These are phyloP conservation scores for Ligdia adustata DNA, from an alignment of 2,888 invertebrate species.

Conservation along the genomic window DNA sequence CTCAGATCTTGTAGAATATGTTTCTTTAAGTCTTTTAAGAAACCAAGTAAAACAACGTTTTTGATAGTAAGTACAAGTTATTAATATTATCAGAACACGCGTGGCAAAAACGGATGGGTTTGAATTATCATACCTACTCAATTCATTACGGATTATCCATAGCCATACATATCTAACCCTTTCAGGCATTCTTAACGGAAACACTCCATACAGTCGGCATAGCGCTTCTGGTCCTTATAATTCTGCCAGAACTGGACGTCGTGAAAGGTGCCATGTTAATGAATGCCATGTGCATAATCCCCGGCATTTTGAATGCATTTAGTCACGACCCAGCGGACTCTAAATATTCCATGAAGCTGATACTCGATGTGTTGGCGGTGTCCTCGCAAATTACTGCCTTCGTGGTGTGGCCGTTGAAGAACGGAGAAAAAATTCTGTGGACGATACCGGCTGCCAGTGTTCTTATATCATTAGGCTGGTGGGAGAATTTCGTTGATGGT, in stretches of 20 bases:
- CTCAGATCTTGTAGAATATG: slow-evolving; percentile 88
- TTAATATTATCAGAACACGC: background rate
- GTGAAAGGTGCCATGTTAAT: slow-evolving; percentile 93
- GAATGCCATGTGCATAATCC: slow-evolving; percentile 92
- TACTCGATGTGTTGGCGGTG: slow-evolving; percentile 85
- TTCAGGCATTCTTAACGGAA: slow-evolving; percentile 88
- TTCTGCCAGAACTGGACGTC: slow-evolving; percentile 92
- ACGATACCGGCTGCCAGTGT: slow-evolving; percentile 86
- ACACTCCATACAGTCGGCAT: slow-evolving; percentile 91
- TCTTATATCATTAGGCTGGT: slow-evolving; percentile 91
- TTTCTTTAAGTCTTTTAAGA: slow-evolving; percentile 87
- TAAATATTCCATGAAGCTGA: slow-evolving; percentile 63
- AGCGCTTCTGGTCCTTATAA: slow-evolving; percentile 88
- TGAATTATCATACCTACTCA: too few relatives aligned
- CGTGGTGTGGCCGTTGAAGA: slow-evolving; percentile 87
- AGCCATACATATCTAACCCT: slow-evolving; percentile 27
- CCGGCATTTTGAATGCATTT: slow-evolving; percentile 88
- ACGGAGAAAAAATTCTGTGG: slow-evolving; percentile 80
- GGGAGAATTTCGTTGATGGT: slow-evolving; percentile 90
- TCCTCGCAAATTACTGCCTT: slow-evolving; percentile 87
- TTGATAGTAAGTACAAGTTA: slow-evolving; percentile 71
- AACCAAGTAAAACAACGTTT: slow-evolving; percentile 83
- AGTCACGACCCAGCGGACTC: slow-evolving; percentile 64
- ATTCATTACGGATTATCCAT: too few relatives aligned
- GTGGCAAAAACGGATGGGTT: too few relatives aligned